Evolutionary conservation across 64 coral and sea anemone species (phyloP), one percentile per base, ranked within the genome.

Genomic region (Acropora tenuis): DNA sequence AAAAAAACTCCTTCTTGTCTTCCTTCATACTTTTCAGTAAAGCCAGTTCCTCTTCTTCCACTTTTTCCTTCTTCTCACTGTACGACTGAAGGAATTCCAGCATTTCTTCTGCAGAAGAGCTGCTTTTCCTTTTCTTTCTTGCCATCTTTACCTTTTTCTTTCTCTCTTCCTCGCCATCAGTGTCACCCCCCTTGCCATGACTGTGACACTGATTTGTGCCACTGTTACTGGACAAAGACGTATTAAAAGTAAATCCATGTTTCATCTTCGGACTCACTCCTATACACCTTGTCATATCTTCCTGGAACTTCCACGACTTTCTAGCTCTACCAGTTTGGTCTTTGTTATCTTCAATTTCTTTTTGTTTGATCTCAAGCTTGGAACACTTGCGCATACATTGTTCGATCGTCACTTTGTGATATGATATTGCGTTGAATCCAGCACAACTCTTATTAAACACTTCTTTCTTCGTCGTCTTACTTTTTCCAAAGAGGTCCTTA

Each of bases 111-210:
- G 91, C 53, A 50, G 47, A 60, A 20, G 91, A 88, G 30, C 75
- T 12, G 76, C 91, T 88, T 65, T 93, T 93, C 80, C 91, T 69
- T 20, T 80, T 93, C 8, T 75, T 87, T 80, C 17, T 87, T 87
- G 57, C 50, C 48, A 48, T 0, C 61, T 52, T 79, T 13, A 5
- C 48, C 18, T 4, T 57, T 50, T 12, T 17, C 47, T n/a, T 48
- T 18, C 58, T 80, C 4, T 41, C 63, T 71, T 73, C 82, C 17
- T 50, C 59, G 45, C 73, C 80, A 86, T 43, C 20, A 13, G 60
- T 12, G 48, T 93, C 83, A 53, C 49, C 43, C 43, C 4, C 18
- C 3, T 43, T 20, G 6, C 67, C 60, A 53, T 66, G 1, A 67
- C 50, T 87, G 52, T n/a, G 65, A 53, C 18, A 44, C 42, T 63